Conservation (phyloP, 2,113 vertebrate genomes). For the Cyanoderma ruficeps region DNA sequence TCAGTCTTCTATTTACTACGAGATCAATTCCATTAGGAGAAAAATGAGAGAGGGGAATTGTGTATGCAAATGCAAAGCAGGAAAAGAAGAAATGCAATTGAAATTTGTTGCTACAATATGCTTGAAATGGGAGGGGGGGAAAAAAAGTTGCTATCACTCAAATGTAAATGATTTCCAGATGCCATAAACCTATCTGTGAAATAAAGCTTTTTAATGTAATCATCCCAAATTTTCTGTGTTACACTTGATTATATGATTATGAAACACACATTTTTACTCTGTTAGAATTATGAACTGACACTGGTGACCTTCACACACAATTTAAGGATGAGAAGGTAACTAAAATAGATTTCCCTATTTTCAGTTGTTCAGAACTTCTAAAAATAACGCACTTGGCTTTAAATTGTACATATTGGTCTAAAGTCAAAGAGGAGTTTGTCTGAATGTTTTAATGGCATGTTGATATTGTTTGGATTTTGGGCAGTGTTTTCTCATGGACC, state of each 20-base stretch:
- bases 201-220: slow-evolving; percentile 31
- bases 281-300: neutral
- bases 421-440: slow-evolving; percentile 1
- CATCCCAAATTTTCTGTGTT: slow-evolving; percentile 12
- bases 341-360: slow-evolving; percentile 38
- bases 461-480: neutral
- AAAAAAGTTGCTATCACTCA: slow-evolving; percentile 30
- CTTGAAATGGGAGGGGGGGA: neutral
- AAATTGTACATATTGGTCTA: neutral
- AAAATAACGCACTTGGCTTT: slow-evolving; percentile 9
- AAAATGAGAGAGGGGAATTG: neutral
- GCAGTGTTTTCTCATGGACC: neutral
- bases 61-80: neutral
- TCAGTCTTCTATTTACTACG: neutral
- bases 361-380: slow-evolving; percentile 14
- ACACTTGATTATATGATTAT: neutral
- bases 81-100: neutral
- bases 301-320: neutral
- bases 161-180: slow-evolving; percentile 36
- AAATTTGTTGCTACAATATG: neutral
- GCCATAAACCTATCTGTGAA: neutral
- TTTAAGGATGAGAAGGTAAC: slow-evolving; percentile 35
- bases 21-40: neutral
- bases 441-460: neutral
- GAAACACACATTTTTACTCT: neutral